phyloP scores from a whole-genome alignment of 2,797 vertebrate species.

The Tadarida brasiliensis region DNA sequence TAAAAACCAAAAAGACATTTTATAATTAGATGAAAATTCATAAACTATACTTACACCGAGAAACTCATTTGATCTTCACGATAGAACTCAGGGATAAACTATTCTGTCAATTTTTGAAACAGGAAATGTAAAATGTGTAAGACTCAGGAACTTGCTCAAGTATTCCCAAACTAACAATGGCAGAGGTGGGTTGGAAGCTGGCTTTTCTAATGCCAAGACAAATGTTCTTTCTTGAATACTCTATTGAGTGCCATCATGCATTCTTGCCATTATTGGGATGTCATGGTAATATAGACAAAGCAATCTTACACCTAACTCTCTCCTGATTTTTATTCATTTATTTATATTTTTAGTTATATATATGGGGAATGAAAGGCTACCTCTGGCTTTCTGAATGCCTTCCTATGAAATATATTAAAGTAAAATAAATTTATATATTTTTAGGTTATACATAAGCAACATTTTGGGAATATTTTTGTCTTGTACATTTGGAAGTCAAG shows the following conservation, averaged over 20 bases:
- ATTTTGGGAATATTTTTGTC: background rate
- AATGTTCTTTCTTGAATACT: background rate
- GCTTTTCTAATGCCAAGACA: background rate
- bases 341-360: background rate
- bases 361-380: background rate
- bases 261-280: background rate
- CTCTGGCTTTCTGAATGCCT: background rate
- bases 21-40: constrained; percentile 8
- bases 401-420: background rate
- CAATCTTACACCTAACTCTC: background rate
- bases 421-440: background rate
- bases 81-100: background rate
- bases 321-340: background rate
- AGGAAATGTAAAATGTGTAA: background rate
- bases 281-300: background rate
- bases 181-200: background rate
- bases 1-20: background rate
- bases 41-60: background rate
- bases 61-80: background rate
- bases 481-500: background rate
- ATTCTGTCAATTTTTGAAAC: background rate
- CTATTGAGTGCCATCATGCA: background rate
- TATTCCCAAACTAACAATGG: background rate
- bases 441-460: background rate
- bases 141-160: background rate